These are phyloP conservation scores for Neomonachus schauinslandi DNA, from an alignment of 2,113 vertebrate species.

Conservation along the genomic window DNA sequence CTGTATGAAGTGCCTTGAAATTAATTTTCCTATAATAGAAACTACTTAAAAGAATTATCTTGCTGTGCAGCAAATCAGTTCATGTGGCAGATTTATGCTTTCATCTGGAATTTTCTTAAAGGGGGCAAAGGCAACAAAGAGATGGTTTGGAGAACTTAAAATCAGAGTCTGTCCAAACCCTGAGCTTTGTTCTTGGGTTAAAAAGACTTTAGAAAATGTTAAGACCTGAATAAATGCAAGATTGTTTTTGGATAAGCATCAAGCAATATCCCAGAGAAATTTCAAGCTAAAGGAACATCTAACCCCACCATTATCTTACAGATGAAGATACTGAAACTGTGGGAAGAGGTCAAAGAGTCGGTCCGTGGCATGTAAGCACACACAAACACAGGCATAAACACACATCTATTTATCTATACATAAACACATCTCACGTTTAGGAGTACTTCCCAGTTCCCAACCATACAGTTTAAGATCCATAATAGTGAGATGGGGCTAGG, in stretches of 20 bases:
- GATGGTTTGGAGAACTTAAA: constrained; percentile 67
- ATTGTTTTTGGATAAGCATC: constrained; percentile 54
- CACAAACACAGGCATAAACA: not conserved
- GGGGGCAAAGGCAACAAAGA: constrained; percentile 74
- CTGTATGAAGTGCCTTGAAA: constrained; percentile 86
- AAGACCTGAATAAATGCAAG: constrained; percentile 43
- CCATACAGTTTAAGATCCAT: not conserved
- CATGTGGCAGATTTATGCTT: constrained; percentile 83
- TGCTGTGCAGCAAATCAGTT: constrained; percentile 88
- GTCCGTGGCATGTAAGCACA: not conserved
- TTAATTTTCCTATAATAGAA: constrained; percentile 87
- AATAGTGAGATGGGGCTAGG: not conserved
- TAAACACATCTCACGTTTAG: not conserved
- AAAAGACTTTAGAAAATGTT: constrained; percentile 66
- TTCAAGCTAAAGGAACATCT: constrained; percentile 30
- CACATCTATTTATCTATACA: not conserved
- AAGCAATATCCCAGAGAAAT: constrained; percentile 22
- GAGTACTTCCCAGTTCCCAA: not conserved
- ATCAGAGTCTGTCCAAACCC: constrained; percentile 67
- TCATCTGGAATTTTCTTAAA: constrained; percentile 82
- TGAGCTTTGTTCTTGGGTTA: constrained; percentile 69
- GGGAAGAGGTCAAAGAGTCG: not conserved
- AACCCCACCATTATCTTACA: not conserved
- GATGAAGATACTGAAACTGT: not conserved
- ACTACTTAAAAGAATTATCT: constrained; percentile 87